A percentile compares a stretch with the other conserved stretches of the same genome.
Evolutionary conservation across 2,888 invertebrate genomes (phyloP).

Genomic region (Boloria selene): DNA sequence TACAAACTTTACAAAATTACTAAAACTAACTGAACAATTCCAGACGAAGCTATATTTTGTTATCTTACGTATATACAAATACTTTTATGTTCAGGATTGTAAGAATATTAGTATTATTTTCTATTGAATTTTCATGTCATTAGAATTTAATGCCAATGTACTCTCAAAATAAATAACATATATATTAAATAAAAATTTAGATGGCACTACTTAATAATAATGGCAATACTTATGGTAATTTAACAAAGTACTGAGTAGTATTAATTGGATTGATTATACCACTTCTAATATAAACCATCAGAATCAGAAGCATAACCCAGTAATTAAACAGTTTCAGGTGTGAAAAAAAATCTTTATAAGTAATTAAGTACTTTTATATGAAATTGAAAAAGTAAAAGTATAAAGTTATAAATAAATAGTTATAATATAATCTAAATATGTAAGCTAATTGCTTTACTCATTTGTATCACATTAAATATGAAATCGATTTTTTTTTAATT

Average conservation of each 20-base stretch:
- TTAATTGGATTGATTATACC: slow-evolving; percentile 3
- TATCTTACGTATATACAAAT: slow-evolving; percentile 29
- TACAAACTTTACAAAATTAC: slow-evolving; percentile 33
- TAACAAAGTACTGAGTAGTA: slow-evolving; percentile 2
- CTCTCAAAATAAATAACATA: too few species aligned
- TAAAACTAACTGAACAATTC: slow-evolving; percentile 20
- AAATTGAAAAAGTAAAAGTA: too few species aligned
- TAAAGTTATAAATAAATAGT: too few species aligned
- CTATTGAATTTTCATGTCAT: slow-evolving; percentile 2
- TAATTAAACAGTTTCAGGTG: not conserved
- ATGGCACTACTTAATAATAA: not conserved
- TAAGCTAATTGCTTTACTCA: too few species aligned
- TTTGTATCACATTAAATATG: not conserved
- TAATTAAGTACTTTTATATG: too few species aligned
- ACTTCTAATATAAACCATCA: not conserved
- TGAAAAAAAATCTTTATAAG: too few species aligned
- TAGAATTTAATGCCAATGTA: not conserved
- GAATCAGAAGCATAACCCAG: slow-evolving; percentile 7
- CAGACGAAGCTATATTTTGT: slow-evolving; percentile 21
- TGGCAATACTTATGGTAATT: not conserved
- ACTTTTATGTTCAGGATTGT: slow-evolving; percentile 19
- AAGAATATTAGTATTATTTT: slow-evolving; percentile 11
- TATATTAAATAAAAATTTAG: too few species aligned
- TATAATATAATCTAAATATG: too few species aligned
- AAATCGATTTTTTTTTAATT: not conserved